Evolutionary conservation across 37 sponge, comb jelly and placozoan species (phyloP), one percentile per base, ranked within the genome.

Genomic region (Haliclona indistincta): DNA sequence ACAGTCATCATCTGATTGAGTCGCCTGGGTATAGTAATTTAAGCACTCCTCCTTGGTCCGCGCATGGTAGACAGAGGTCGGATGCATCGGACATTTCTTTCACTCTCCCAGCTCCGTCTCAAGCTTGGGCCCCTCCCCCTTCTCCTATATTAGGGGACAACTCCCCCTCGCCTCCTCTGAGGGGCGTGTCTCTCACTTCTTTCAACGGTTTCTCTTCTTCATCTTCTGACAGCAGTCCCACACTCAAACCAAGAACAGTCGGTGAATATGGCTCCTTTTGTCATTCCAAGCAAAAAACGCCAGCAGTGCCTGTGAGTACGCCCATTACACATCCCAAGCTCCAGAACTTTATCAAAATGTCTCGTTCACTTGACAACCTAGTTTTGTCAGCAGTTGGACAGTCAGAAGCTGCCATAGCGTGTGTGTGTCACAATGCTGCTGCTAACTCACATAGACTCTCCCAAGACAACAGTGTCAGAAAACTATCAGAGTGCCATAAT

Each of bases 41-140:
- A 37, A 38, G 38, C 58, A n/a, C 67, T 37, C 15, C 40, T 52
- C 67, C 38, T 13, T 66, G 39, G 22, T 17, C 70, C n/a, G 75
- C 58, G 56, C 76, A 76, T 4, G 17, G 29, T 15, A 67, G 35
- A 10, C 83, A 38, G 38, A 83, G 69, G 15, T 76, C 74, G 56
- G 54, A 76, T 1, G 11, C 60, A 20, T 83, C 84, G 1, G 77
- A 83, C 0, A 22, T 75, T 47, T 83, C 84, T 7, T 75, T 83
- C 45, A 0, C 32, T 10, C 54, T 83, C 0, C 84, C 84, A 11
- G 58, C 43, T 15, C 76, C 84, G 17, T 83, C 84, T 47, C 61
- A 51, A 15, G 76, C 84, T 51, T 83, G 77, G 76, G 84, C 84
- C 37, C 84, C 84, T 13, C 84, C 84, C 62, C 29, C 77, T 34